Base-by-base conservation (phyloP, 2,113 vertebrate genomes). In the Notarius quadriscutis region DNA sequence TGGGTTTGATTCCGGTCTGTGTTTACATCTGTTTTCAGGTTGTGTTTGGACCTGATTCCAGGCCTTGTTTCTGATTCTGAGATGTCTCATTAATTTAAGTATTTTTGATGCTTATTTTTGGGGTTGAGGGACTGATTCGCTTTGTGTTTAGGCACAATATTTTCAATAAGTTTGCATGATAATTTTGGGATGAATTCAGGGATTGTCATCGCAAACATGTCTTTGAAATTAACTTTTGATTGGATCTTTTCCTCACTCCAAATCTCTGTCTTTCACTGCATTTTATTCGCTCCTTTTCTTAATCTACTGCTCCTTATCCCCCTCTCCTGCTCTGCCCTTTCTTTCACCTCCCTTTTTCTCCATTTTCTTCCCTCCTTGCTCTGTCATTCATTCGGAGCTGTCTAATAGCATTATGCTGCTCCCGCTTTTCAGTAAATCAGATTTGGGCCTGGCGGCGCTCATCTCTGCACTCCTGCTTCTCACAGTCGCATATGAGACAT, bases 401-500 rank as follows among this genome's bases (percentile, higher is more conserved):
- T 82, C 86, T 87, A 87, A 87, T 81, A 75, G 86, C 77, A 86
- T 86, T 86, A 89, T 57, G 58, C 71, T 81, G 53, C 81, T 30
- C 79, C 80, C 51, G 62, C 84, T 83, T 80, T 85, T 77, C 85
- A 86, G 78, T 78, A 86, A 83, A 89, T 89, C 84, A 86, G 84
- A 88, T 85, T 67, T 65, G 69, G 79, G 67, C 78, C 84, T 81
- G 51, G 80, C 57, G 80, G 69, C 57, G 58, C 41, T 85, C 83
- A 80, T 58, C 78, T 84, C 77, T 20, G 58, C 48, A 67, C 63
- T 57, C 25, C 65, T n/a, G 79, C 87, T 82, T 80, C 72, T 77
- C 79, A 85, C 71, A 58, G 69, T 53, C 18, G 50, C 85, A 83
- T 88, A 88, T 83, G 87, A 86, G 69, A 75, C 84, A 82, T 79